Evolutionary conservation across 2,113 vertebrate genomes (phyloP).

Genomic region (Pantherophis guttatus): DNA sequence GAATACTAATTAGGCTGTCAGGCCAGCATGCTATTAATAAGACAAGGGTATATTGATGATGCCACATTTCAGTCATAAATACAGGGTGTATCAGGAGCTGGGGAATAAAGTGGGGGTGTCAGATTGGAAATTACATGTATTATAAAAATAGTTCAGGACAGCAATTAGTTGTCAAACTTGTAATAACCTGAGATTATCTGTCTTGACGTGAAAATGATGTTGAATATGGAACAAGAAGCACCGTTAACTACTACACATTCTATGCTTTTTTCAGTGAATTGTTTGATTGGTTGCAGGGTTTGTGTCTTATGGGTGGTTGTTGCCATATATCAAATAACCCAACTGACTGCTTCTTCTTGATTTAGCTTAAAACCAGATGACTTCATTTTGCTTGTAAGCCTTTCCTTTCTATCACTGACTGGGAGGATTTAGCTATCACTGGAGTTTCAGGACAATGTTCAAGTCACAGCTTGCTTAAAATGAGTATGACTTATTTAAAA

Average conservation of each 20-base stretch:
- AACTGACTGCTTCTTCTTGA: not conserved
- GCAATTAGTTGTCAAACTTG: not conserved
- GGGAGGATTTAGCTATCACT: not conserved
- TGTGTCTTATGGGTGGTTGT: not conserved
- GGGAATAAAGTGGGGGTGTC: not conserved
- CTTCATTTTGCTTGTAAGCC: not conserved
- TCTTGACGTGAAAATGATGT: accelerated
- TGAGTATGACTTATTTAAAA: not conserved
- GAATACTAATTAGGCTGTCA: accelerated
- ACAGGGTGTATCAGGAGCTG: not conserved
- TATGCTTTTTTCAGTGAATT: not conserved
- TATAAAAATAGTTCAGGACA: not conserved
- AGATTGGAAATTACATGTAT: not conserved
- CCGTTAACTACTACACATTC: accelerated
- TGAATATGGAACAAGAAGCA: accelerated
- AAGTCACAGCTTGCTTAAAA: not conserved
- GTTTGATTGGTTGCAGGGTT: not conserved
- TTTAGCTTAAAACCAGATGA: not conserved
- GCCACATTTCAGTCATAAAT: not conserved
- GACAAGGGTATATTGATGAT: not conserved
- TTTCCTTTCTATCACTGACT: not conserved
- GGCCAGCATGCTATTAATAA: not conserved
- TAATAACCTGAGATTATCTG: not conserved
- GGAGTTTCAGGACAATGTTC: not conserved
- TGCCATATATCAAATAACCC: not conserved